phyloP scores from a whole-genome alignment of 2,797 vertebrate species.

The Lycodopsis pacificus region DNA sequence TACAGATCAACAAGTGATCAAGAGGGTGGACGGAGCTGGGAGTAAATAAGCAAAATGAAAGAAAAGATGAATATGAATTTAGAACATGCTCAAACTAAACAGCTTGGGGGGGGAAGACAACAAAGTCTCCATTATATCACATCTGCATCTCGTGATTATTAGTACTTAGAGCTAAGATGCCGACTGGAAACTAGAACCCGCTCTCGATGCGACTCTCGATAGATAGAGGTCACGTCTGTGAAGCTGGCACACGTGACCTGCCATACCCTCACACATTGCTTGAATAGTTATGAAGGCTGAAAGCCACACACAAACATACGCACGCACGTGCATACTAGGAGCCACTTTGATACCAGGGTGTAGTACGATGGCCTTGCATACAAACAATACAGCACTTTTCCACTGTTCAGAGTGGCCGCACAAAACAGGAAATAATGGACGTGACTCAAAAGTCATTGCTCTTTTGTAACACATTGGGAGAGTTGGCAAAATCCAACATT shows the following conservation, averaged over 20 bases:
- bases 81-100: not conserved
- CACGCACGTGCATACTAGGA: conserved; percentile 11
- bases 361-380: conserved; percentile 39
- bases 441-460: conserved; percentile 18
- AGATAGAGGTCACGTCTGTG: conserved; percentile 23
- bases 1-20: not conserved
- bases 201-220: conserved; percentile 28
- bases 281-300: conserved; percentile 45
- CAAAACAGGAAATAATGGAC: conserved; percentile 26
- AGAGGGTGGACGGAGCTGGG: not conserved
- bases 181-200: conserved; percentile 6
- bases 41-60: not conserved
- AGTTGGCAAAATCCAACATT: conserved; percentile 15
- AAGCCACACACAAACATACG: conserved; percentile 23
- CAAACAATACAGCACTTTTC: conserved; percentile 68
- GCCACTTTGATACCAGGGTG: conserved; percentile 44
- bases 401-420: conserved; percentile 50
- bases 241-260: conserved; percentile 18
- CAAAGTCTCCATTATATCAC: not conserved
- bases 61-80: not conserved
- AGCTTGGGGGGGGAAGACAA: not conserved
- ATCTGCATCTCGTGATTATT: not conserved
- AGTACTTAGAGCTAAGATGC: conserved; percentile 5
- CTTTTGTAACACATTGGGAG: not conserved
- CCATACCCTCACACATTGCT: conserved; percentile 42